A percentile compares a stretch with the other conserved stretches of the same genome.
These are phyloP conservation scores for Montifringilla adamsi DNA, from an alignment of 2,113 vertebrate species.

Conservation along the genomic window DNA sequence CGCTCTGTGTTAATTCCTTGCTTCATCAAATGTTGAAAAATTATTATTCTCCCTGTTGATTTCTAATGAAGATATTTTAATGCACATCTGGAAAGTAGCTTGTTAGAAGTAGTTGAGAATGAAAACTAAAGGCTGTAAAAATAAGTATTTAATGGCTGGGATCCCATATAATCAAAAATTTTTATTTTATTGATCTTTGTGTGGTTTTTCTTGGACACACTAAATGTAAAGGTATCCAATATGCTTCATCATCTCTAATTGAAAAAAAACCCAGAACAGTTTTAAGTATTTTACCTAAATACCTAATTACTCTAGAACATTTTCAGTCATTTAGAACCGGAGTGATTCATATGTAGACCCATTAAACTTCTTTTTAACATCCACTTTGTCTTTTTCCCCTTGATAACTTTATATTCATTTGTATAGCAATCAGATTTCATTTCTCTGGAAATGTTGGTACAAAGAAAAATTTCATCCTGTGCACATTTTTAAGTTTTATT, in stretches of 20 bases:
- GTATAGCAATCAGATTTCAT: neutral
- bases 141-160: neutral
- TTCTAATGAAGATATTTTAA: neutral
- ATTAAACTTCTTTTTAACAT: neutral
- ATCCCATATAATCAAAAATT: neutral
- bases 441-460: neutral
- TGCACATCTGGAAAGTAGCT: neutral
- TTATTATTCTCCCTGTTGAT: neutral
- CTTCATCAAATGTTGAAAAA: neutral
- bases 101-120: neutral
- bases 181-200: neutral
- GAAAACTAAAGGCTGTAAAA: neutral
- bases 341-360: neutral
- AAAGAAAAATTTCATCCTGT: neutral
- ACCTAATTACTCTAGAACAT: neutral
- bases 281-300: neutral
- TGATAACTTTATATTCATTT: neutral
- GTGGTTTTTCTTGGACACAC: neutral
- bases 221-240: neutral
- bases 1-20: neutral
- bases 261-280: neutral
- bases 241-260: neutral
- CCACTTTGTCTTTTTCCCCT: neutral
- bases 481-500: neutral
- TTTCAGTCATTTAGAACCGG: neutral